phyloP scores from a whole-genome alignment of 2,113 vertebrate genomes.

The Gnathonemus echidnorhynchus region DNA sequence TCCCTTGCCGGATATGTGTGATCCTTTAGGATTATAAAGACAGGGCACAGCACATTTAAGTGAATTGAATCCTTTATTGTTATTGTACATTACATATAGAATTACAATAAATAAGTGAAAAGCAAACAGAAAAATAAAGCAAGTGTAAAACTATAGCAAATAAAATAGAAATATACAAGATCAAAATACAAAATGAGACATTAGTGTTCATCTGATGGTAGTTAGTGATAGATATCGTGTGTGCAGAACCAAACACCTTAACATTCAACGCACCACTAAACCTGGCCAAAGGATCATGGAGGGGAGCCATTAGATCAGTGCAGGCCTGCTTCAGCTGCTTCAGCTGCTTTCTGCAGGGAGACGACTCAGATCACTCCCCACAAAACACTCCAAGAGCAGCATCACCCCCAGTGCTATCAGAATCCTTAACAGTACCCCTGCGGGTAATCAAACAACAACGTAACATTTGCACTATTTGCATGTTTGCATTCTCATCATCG shows the following conservation, averaged over 20 bases:
- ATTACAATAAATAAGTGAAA: neutral
- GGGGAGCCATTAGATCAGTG: neutral
- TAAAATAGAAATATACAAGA: neutral
- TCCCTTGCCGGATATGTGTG: neutral
- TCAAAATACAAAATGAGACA: neutral
- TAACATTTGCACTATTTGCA: neutral
- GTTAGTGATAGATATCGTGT: neutral
- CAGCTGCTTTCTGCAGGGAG: neutral
- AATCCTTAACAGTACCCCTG: neutral
- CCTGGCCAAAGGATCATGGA: neutral
- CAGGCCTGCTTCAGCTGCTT: neutral
- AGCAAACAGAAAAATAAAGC: neutral
- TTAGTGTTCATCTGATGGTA: neutral
- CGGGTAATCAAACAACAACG: neutral
- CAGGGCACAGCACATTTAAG: neutral
- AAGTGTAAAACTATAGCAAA: neutral
- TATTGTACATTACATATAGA: neutral
- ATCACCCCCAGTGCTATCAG: neutral
- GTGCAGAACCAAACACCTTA: neutral
- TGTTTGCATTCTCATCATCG: neutral
- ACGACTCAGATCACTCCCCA: neutral
- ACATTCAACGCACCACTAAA: neutral
- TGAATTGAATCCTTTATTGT: neutral
- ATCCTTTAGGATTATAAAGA: neutral
- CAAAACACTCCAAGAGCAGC: neutral